Base-by-base conservation (phyloP, 2,888 invertebrate genomes). In the Sarcophaga variegata region DNA sequence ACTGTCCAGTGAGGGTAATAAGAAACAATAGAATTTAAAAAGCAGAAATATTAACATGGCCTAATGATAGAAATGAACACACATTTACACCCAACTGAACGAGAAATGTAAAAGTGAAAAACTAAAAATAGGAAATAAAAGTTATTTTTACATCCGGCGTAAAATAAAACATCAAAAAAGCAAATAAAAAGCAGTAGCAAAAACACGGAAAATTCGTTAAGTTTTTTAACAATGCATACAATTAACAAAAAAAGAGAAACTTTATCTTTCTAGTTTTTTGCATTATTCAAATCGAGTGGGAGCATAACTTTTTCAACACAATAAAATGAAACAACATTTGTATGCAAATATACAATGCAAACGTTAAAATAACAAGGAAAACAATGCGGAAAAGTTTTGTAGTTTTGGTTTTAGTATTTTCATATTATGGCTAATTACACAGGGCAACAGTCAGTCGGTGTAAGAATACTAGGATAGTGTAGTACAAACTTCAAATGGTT, bases 41-140 rank as follows among this genome's bases (percentile, higher is more conserved):
- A 74, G 54, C 64, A 76, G 67, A 63, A 78, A 78, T 74, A 74
- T 78, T 85, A 81, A 81, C 75, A 78, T 74, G 69, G 81, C 69
- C 37, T 37, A 37, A 78, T 78, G 74, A 70, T 70, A 75, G 64
- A 81, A 75, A 71, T 69, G 64, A 69, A 79, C 63, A 79, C 74
- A 79, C 72, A 83, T 74, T 20, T 66, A 66, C 14, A 1, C 10
- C 25, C 17, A 0, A 5, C 10, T 14, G 6, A 63, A 12, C 20
- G 12, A 4, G 60, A 78, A 72, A 6, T 63, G 4, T 17, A 47
- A 37, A 37, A 37, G 8, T 10, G 8, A 37, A 37, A 37, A 37
- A 37, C 37, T 37, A 37, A 37, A 37, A 37, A 10, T 8, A 59
- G 45, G 45, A 67, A 45, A 72, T 64, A 64, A 49, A 76, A 27